Evolutionary conservation across 2,888 invertebrate species (phyloP), one percentile per base, ranked within the genome.

Genomic region (Brachyopa scutellaris): DNA sequence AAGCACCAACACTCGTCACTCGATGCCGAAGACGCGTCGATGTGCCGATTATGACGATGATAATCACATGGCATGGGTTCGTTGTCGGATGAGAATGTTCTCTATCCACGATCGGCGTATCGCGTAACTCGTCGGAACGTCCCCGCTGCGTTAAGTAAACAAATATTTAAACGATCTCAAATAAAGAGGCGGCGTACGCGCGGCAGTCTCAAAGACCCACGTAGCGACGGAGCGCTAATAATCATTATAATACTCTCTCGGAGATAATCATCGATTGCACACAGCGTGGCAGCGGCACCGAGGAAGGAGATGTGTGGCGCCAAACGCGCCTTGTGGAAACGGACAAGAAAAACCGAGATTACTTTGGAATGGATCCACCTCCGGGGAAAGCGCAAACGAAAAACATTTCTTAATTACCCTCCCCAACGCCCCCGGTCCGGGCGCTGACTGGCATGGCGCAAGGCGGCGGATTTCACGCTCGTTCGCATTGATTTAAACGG

Each of bases 251-350:
- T 70, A 77, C 77, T 77, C 82, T 77, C 66, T 53, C 33, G 47
- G 53, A 82, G 82, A 82, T 82, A 82, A 82, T 82, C 77, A 72
- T 77, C 61, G 70, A 82, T 77, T 82, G 82, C 77, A 53, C 57
- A 80, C 67, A 64, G 62, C 19, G 36, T 45, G 69, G 53, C 40
- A 21, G 38, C 51, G 11, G 29, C 55, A n/a, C 21, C 13, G 29
- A n/a, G 17, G 62, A 26, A 59, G 59, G 51, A 76, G 77, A 66
- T 77, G 70, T 69, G 69, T 72, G 82, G 82, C 82, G 82, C 82
- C 82, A 82, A 51, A 49, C 23, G 66, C 31, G 26, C 78, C 36
- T 53, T 66, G 64, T 45, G 64, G 45, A 61, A 76, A 62, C 51
- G 62, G 57, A 62, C 77, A 66, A 57, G 69, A 64, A 70, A 80